Conservation (phyloP, 1,140 invertebrate genomes). For the Drosophila miranda region DNA sequence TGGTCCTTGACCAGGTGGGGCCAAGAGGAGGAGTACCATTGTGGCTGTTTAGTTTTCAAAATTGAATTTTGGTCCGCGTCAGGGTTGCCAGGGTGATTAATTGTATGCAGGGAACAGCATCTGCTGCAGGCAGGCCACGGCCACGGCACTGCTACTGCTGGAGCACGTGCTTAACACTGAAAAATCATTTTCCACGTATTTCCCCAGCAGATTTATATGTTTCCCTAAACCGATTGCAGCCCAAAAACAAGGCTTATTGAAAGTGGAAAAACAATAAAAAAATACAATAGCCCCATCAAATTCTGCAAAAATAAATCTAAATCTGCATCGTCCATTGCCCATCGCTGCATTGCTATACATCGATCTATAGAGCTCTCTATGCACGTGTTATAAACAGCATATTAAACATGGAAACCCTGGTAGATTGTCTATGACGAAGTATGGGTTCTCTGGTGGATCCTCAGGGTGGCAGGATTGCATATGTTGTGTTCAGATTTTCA, state of each 20-base stretch:
- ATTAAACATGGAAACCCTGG: not conserved
- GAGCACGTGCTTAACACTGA: slow-evolving; percentile 37
- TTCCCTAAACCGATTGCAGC: slow-evolving; percentile 19
- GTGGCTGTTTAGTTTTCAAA: slow-evolving; percentile 49
- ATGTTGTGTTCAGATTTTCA: too few species aligned
- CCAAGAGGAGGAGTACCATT: not conserved
- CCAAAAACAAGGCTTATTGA: slow-evolving; percentile 32
- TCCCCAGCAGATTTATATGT: slow-evolving; percentile 64
- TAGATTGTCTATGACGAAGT: not conserved
- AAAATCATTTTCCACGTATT: slow-evolving; percentile 46
- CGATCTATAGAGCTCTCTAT: slow-evolving; percentile 4
- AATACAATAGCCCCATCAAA: slow-evolving; percentile 54
- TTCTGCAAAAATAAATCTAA: slow-evolving; percentile 70
- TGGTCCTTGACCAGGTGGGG: slow-evolving; percentile 28
- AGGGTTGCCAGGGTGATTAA: slow-evolving; percentile 63
- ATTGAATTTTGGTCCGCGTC: slow-evolving; percentile 50
- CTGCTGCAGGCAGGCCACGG: slow-evolving; percentile 27
- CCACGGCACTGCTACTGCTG: slow-evolving; percentile 8
- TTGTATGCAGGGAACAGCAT: slow-evolving; percentile 48
- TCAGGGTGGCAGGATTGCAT: too few species aligned
- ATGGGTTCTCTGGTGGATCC: not conserved
- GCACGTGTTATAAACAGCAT: not conserved
- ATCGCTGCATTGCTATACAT: not conserved
- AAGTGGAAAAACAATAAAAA: slow-evolving; percentile 15
- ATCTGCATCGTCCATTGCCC: slow-evolving; percentile 26